Evolutionary conservation across 2,888 invertebrate genomes (phyloP).

Genomic region (Andrena hattorfiana): DNA sequence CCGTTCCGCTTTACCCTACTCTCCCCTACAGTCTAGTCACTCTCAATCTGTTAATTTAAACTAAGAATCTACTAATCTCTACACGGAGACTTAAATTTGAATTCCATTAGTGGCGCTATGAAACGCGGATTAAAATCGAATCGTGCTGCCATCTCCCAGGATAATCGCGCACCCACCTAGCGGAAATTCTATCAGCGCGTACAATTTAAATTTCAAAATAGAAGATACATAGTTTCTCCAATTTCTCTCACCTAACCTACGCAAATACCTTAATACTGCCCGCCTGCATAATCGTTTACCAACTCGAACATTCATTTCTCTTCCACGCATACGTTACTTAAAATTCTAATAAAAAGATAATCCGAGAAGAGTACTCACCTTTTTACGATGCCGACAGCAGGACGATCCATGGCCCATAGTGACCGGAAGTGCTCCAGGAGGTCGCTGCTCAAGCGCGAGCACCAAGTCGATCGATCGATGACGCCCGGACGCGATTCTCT

Average conservation of each 20-base stretch:
- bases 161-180: background rate
- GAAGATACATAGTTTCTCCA: background rate
- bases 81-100: background rate
- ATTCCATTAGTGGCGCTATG: background rate
- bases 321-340: background rate
- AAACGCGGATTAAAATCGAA: conserved; percentile 27
- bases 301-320: background rate
- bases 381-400: conserved; percentile 66
- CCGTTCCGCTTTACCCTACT: too few species aligned
- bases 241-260: background rate
- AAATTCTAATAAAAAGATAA: background rate
- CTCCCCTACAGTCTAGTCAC: too few species aligned
- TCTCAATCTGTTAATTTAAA: too few species aligned
- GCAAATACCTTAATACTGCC: too few species aligned
- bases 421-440: conserved; percentile 7
- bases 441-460: conserved; percentile 19
- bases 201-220: background rate
- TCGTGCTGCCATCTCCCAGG: conserved; percentile 65
- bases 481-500: background rate
- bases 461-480: conserved; percentile 20
- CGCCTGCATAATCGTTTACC: background rate
- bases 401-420: conserved; percentile 66
- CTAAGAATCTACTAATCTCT: too few species aligned
- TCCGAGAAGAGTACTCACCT: conserved; percentile 50
- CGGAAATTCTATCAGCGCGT: conserved; percentile 27